Evolutionary conservation across 2,797 vertebrate genomes (phyloP), one percentile per base, ranked within the genome.

Genomic region (Scarus forsteni): DNA sequence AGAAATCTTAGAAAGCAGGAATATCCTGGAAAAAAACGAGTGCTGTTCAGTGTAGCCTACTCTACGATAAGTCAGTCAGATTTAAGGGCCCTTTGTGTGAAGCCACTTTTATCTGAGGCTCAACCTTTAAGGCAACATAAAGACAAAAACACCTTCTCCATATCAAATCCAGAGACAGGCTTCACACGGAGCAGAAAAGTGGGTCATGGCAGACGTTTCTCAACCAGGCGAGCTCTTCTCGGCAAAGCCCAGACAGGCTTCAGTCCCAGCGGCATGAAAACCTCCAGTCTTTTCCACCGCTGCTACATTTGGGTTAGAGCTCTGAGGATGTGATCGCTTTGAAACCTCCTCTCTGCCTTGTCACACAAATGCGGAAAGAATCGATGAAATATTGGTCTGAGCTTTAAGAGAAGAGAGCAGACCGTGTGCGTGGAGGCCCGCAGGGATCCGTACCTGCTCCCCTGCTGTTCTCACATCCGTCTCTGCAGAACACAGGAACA

Each of bases 201-300:
- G 88, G 90, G 90, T 92, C 91, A 89, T 1, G 55, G 73, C 73
- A 61, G 75, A 70, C 44, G 81, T 59, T 80, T 84, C 59, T 73
- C 65, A n/a, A 81, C 70, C 73, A 54, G 65, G 35, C 55, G 45
- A 63, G 43, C 40, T 62, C 39, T 40, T 79, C 55, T 50, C 59
- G 16, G 69, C 34, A 18, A 74, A 75, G 43, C 73, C 50, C 66
- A 19, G 82, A 75, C 84, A 89, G 83, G 76, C 75, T 44, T 27
- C 55, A 14, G 58, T 75, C 82, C 88, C 87, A 55, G 58, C 50
- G 70, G 81, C 73, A 75, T 64, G 14, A 34, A 73, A 79, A 83
- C 61, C 86, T 66, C 66, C 12, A 80, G 73, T 58, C 66, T 69
- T 81, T 77, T 88, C 74, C 82, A 40, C 76, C 39, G 57, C 72